phyloP scores from a whole-genome alignment of 2,888 invertebrate genomes.

The Chrysolina haemoptera region DNA sequence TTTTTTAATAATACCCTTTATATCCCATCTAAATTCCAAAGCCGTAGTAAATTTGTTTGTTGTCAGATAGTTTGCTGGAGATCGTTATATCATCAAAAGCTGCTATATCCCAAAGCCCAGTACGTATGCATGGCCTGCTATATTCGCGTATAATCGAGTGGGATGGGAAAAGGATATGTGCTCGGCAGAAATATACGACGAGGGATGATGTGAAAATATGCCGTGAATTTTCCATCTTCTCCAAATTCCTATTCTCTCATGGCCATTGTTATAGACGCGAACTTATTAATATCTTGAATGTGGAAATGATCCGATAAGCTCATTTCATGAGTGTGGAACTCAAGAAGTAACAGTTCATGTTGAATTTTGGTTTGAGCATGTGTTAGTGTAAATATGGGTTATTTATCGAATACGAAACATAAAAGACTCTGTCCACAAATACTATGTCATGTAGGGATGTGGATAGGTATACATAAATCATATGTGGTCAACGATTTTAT shows the following conservation, averaged over 20 bases:
- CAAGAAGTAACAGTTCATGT: neutral
- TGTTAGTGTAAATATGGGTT: neutral
- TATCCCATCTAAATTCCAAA: slow-evolving; percentile 51
- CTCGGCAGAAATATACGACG: slow-evolving; percentile 40
- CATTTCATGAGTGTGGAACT: neutral
- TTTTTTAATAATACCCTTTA: slow-evolving; percentile 52
- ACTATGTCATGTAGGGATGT: too few relatives aligned
- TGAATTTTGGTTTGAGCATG: neutral
- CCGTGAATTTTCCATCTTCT: slow-evolving; percentile 35
- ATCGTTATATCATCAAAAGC: slow-evolving; percentile 52
- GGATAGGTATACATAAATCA: too few relatives aligned
- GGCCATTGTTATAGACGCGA: slow-evolving; percentile 33
- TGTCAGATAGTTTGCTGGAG: slow-evolving; percentile 53
- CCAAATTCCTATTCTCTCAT: slow-evolving; percentile 38
- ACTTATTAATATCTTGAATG: slow-evolving; percentile 42
- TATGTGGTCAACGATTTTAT: too few relatives aligned
- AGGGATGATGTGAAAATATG: slow-evolving; percentile 46
- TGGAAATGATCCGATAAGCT: neutral
- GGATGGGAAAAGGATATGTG: slow-evolving; percentile 40
- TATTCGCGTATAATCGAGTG: slow-evolving; percentile 47
- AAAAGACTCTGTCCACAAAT: too few relatives aligned
- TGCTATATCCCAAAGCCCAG: slow-evolving; percentile 36
- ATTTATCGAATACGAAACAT: too few relatives aligned
- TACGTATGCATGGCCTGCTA: slow-evolving; percentile 44
- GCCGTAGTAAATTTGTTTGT: slow-evolving; percentile 53